Evolutionary conservation across 2,797 vertebrate species (phyloP), one percentile per base, ranked within the genome.

Genomic region (Girardinus metallicus): DNA sequence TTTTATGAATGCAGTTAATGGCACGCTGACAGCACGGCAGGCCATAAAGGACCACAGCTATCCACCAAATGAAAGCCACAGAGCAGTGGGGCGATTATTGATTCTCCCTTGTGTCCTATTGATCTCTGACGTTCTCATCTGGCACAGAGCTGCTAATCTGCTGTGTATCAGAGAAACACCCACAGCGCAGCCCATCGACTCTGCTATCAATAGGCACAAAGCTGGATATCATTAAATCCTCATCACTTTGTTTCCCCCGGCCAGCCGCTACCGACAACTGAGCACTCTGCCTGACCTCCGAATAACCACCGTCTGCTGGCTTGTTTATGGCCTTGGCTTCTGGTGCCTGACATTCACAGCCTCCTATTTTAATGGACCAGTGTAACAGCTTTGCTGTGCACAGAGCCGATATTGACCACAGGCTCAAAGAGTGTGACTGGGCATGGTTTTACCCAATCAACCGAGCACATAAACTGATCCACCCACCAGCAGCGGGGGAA

Each of bases 101-200:
- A 96, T 96, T 96, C 95, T 95, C 94, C 95, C 94, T 89, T 89
- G 94, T 95, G 95, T 96, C 95, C 95, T 96, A 96, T 96, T 95
- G 96, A 96, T 96, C 95, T 90, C 91, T 94, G 94, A 95, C 94
- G 94, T 96, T 96, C 95, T 96, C 94, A 96, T 95, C 94, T 93
- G 90, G 91, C 95, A 92, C 94, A 94, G 92, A 94, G 92, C 93
- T 90, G 95, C 95, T 96, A 96, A 96, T 95, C 94, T 95, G 94
- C 92, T 92, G 94, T 94, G 95, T 95, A 95, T 96, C 93, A 92
- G 93, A 92, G 94, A 95, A 93, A 94, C 94, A 91, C 95, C 93
- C 93, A 94, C 94, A 89, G 93, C 81, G 93, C 93, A 93, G 91
- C 91, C 94, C 94, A 96, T 95, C 95, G 95, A 96, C 95, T 96